phyloP scores from a whole-genome alignment of 2,888 invertebrate species.

The Bellardia bayeri region DNA sequence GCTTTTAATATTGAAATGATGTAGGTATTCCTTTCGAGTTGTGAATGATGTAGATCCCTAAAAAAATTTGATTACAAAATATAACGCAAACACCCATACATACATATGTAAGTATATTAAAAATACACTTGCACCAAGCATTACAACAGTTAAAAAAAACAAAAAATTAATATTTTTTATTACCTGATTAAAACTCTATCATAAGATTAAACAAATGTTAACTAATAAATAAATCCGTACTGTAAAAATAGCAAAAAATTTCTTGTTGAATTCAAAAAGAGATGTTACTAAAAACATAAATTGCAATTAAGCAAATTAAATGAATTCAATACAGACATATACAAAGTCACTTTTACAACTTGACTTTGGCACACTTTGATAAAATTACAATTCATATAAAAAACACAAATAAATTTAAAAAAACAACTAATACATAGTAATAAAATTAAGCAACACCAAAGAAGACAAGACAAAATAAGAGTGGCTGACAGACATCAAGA shows the following conservation, averaged over 20 bases:
- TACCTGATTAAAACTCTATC: background rate
- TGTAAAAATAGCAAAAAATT: background rate
- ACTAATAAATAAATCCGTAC: background rate
- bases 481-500: background rate
- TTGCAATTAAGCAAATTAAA: background rate
- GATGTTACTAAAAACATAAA: too few species aligned
- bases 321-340: background rate
- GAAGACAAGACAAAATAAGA: conserved; percentile 20
- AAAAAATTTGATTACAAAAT: background rate
- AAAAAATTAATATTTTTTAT: background rate
- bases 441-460: conserved; percentile 44
- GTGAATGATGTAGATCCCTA: too few species aligned
- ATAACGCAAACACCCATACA: conserved; percentile 19
- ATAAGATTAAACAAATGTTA: conserved; percentile 1
- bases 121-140: too few species aligned
- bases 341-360: conserved; percentile 23
- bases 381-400: background rate
- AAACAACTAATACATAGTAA: conserved; percentile 23
- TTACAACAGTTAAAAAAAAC: too few species aligned
- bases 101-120: too few species aligned
- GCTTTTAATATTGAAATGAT: too few species aligned
- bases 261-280: too few species aligned
- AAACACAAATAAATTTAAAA: conserved; percentile 6
- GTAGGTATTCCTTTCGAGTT: too few species aligned
- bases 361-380: conserved; percentile 57